Evolutionary conservation across 1,140 invertebrate species (phyloP), one percentile per base, ranked within the genome.

Genomic region (Theocolax elegans): DNA sequence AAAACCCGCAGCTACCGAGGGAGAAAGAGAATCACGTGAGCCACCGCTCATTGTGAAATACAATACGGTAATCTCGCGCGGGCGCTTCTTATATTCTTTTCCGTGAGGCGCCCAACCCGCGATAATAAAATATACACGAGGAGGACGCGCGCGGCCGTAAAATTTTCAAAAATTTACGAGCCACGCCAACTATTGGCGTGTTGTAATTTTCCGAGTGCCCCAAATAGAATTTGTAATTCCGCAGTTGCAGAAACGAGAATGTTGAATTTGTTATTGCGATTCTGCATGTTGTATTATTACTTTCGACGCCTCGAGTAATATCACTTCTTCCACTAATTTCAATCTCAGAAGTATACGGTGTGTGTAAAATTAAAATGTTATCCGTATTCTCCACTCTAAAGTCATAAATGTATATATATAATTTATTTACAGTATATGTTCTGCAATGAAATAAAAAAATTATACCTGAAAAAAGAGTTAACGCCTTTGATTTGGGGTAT

Each of bases 21-120:
- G n/a, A 21, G 48, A 29, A 15, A 25, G 40, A 76, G 64, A 73
- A 79, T 75, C 71, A 68, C 66, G 72, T 72, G 71, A 58, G 51
- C 48, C 70, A 53, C 63, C 2, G n/a, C n/a, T n/a, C n/a, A n/a
- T 67, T 46, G 29, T 15, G 31, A 62, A 38, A 63, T 64, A 48
- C 42, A 70, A 56, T 64, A 25, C 42, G 29, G 67, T 21, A 69
- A 69, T 69, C 35, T 69, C 49, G 35, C 19, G 48, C 23, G 66
- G 29, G 38, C 21, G 35, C 38, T 58, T 63, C 60, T 69, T 54
- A n/a, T 17, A 9, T 42, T 54, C 67, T 35, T 59, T 23, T 29
- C 27, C 23, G 10, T 25, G 40, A 6, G 1, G 23, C 49, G 17
- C 23, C 9, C 23, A 35, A 21, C 9, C 10, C 2, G 35, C 19